Percentiles rank a stretch among this genome's conserved stretches.
phyloP scores from a whole-genome alignment of 2,797 vertebrate species.

The Sebastes kiyomatsui region DNA sequence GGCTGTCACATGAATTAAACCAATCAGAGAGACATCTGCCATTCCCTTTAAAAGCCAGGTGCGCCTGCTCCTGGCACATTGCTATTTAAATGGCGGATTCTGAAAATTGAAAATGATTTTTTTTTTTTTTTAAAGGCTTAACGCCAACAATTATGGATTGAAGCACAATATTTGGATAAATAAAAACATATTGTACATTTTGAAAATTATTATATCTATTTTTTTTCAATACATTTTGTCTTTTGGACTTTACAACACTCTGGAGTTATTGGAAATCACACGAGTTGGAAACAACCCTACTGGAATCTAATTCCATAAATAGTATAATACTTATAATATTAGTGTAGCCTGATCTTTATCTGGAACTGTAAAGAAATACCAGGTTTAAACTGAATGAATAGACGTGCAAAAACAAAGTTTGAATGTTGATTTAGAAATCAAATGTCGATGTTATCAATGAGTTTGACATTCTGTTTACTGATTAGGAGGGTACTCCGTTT shows the following conservation, averaged over 20 bases:
- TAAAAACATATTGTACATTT: neutral
- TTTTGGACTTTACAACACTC: neutral
- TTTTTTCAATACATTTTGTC: neutral
- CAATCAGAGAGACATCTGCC: neutral
- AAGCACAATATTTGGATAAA: neutral
- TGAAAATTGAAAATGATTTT: neutral
- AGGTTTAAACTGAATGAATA: neutral
- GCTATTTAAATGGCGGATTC: neutral
- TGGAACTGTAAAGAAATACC: too few relatives aligned
- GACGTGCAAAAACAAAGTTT: neutral
- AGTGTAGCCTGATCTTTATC: too few relatives aligned
- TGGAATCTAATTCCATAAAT: too few relatives aligned
- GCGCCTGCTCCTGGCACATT: neutral
- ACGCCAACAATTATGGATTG: neutral
- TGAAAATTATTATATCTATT: neutral
- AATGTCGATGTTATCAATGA: neutral
- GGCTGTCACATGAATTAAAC: too few relatives aligned
- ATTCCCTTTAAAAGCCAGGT: neutral
- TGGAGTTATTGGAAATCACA: too few relatives aligned
- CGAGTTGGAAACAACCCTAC: too few relatives aligned
- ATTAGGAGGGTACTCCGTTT: neutral
- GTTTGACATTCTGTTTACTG: neutral
- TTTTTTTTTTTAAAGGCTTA: neutral
- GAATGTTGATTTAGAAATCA: neutral
- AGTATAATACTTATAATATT: too few relatives aligned